These are phyloP conservation scores for Decapterus maruadsi DNA, from an alignment of 2,797 vertebrate species.

Conservation along the genomic window DNA sequence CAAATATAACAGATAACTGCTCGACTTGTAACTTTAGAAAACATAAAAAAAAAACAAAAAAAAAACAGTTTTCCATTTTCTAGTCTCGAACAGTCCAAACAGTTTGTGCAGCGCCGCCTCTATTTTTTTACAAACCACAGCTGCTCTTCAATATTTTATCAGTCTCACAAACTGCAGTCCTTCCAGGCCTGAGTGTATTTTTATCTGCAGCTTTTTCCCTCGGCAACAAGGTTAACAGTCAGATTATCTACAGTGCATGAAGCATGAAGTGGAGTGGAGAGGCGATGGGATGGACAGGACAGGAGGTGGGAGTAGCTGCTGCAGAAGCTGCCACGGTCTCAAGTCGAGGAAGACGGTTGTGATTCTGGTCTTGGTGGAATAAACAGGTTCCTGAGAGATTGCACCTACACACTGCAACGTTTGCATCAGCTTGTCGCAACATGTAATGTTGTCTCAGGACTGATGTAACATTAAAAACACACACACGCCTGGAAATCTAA, in stretches of 20 bases:
- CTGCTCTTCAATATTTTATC: conserved; percentile 63
- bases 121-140: conserved; percentile 43
- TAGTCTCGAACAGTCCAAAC: background rate
- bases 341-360: conserved; percentile 3
- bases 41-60: conserved; percentile 20
- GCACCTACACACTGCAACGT: conserved; percentile 24
- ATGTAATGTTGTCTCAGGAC: background rate
- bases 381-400: conserved; percentile 1
- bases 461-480: conserved; percentile 21
- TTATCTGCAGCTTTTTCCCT: conserved; percentile 20
- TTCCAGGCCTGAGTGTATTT: conserved; percentile 36
- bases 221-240: conserved; percentile 18
- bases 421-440: conserved; percentile 32
- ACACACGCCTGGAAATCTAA: background rate
- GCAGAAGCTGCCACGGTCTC: background rate
- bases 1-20: too few relatives aligned
- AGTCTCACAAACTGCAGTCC: conserved; percentile 33
- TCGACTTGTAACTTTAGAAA: conserved; percentile 14
- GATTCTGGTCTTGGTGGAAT: conserved; percentile 13
- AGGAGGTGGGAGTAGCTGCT: conserved; percentile 17
- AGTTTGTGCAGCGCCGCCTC: conserved; percentile 39
- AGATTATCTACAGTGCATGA: conserved; percentile 12
- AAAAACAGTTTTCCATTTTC: conserved; percentile 13
- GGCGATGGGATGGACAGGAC: conserved; percentile 19
- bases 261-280: conserved; percentile 11